Evolutionary conservation across 1,140 invertebrate species (phyloP).

Genomic region (Drosophila azteca): DNA sequence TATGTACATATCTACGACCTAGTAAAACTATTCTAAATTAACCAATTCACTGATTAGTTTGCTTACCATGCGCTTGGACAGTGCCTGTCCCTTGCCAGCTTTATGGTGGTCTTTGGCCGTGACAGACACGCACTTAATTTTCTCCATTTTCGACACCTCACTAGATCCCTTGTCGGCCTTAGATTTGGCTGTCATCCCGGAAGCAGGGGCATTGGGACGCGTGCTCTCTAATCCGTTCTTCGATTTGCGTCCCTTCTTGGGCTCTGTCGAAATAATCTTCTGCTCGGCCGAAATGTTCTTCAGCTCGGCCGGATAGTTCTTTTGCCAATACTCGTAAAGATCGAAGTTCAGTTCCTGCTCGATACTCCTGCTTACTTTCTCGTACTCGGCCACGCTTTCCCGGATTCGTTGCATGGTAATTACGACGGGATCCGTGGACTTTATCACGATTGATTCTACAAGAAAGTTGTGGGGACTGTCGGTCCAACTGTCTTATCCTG

Average conservation of each 20-base stretch:
- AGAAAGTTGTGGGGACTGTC: neutral
- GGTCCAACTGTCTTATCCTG: no score
- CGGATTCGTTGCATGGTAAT: slow-evolving; percentile 36
- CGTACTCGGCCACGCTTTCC: slow-evolving; percentile 40
- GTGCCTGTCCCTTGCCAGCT: slow-evolving; percentile 49
- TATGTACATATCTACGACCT: neutral
- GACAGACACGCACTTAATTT: slow-evolving; percentile 42
- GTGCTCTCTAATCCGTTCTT: neutral
- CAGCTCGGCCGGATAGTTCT: slow-evolving; percentile 45
- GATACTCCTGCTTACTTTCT: slow-evolving; percentile 27
- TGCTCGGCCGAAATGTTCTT: slow-evolving; percentile 52
- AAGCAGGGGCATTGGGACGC: neutral
- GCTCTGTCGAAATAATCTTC: slow-evolving; percentile 17
- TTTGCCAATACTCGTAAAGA: slow-evolving; percentile 49
- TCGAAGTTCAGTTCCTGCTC: slow-evolving; percentile 57
- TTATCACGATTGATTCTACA: neutral
- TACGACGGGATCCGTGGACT: slow-evolving; percentile 27
- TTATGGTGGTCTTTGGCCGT: slow-evolving; percentile 55
- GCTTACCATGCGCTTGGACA: slow-evolving; percentile 49
- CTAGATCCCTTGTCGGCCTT: slow-evolving; percentile 20
- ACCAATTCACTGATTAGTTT: no score
- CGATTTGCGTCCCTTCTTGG: neutral
- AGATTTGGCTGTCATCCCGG: slow-evolving; percentile 1
- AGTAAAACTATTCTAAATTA: no score
- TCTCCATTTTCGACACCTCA: slow-evolving; percentile 23